Conservation (phyloP, 2,888 invertebrate species). For the Patella ulyssiponensis region DNA sequence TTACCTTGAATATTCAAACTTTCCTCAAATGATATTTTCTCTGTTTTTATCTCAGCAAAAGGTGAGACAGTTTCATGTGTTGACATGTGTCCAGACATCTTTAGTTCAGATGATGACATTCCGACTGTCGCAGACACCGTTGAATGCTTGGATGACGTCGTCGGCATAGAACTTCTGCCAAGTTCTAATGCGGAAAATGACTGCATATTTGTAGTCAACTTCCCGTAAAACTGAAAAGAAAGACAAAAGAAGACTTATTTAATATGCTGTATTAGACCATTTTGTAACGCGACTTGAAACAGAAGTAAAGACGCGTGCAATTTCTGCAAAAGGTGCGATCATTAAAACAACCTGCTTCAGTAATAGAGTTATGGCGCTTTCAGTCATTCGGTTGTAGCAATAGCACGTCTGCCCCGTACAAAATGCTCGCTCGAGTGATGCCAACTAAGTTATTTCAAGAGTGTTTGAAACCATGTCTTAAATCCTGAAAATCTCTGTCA, state of each 20-base stretch:
- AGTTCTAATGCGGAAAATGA: not conserved
- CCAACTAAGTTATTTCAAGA: constrained; percentile 7
- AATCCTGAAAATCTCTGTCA: constrained; percentile 9
- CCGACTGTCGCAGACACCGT: not conserved
- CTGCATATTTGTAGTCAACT: constrained; percentile 8
- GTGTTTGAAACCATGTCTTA: constrained; percentile 5
- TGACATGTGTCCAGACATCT: not conserved
- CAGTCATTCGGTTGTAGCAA: constrained; percentile 5
- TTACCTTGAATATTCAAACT: constrained; percentile 5
- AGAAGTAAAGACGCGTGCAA: too few relatives aligned
- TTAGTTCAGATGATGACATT: not conserved
- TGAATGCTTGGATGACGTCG: not conserved
- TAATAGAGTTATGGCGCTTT: not conserved
- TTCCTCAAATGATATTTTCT: constrained; percentile 6
- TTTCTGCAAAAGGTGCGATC: not conserved
- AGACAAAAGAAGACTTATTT: not conserved
- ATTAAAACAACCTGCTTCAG: not conserved
- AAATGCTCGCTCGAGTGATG: not conserved
- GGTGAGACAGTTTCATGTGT: not conserved
- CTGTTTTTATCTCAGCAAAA: constrained; percentile 8
- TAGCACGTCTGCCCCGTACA: constrained; percentile 1
- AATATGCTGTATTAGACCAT: too few relatives aligned
- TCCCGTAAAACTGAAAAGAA: not conserved
- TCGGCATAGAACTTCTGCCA: not conserved
- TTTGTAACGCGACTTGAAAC: too few relatives aligned